Evolutionary conservation across 2,888 invertebrate species (phyloP).

Genomic region (Caenorhabditis becei): DNA sequence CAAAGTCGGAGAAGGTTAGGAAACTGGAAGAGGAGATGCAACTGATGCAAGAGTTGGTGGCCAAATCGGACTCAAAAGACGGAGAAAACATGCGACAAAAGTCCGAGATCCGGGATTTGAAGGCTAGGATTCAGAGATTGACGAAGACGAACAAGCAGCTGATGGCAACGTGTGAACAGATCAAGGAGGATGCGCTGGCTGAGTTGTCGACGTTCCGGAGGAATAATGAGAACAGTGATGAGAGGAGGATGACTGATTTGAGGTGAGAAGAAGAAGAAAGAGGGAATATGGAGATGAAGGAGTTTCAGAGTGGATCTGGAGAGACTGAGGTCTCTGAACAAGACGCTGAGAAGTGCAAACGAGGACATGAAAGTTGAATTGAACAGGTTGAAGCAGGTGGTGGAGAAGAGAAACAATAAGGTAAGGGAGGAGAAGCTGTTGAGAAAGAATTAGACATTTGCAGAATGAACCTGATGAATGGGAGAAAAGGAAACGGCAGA

Average conservation of each 20-base stretch:
- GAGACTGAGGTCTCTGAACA: conserved; percentile 27
- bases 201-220: conserved; percentile 59
- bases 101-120: conserved; percentile 63
- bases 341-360: conserved; percentile 30
- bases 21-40: conserved; percentile 53
- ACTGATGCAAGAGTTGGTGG: conserved; percentile 44
- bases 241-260: conserved; percentile 39
- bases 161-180: conserved; percentile 67
- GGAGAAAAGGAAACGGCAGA: conserved; percentile 44
- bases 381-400: conserved; percentile 52
- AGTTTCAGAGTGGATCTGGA: conserved; percentile 56
- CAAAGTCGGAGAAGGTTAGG: conserved; percentile 40
- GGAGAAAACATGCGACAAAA: conserved; percentile 49
- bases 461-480: conserved; percentile 58
- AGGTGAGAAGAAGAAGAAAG: conserved; percentile 18
- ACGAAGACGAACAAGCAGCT: conserved; percentile 65
- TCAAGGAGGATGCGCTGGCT: conserved; percentile 66
- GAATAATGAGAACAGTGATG: conserved; percentile 55
- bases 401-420: conserved; percentile 29
- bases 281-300: not conserved
- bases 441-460: conserved; percentile 1
- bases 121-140: conserved; percentile 48
- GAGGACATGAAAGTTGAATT: conserved; percentile 55
- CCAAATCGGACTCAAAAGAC: conserved; percentile 47
- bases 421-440: not conserved